Percentiles rank a stretch among this genome's conserved stretches.
Conservation (phyloP, 1,140 invertebrate genomes). For the Dinothrombium tinctorium region DNA sequence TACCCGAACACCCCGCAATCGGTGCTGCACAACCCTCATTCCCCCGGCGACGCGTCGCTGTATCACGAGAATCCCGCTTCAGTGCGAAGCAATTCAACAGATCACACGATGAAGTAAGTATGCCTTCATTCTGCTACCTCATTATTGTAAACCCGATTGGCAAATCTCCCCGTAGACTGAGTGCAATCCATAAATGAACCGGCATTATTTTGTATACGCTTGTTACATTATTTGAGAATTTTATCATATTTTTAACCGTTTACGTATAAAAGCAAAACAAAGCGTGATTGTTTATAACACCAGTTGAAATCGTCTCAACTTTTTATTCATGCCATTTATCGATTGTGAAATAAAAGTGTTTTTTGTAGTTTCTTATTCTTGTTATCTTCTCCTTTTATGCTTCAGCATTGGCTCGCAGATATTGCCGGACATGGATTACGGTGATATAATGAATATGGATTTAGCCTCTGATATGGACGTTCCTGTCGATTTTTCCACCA, state of each 20-base stretch:
- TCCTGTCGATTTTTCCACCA: slow-evolving; percentile 9
- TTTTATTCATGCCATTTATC: neutral
- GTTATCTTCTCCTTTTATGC: no score
- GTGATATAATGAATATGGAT: neutral
- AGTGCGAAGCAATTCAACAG: neutral
- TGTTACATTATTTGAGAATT: neutral
- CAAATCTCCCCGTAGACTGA: neutral
- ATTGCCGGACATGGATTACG: no score
- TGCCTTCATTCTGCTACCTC: neutral
- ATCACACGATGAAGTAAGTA: slow-evolving; percentile 1
- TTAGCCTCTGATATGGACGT: slow-evolving; percentile 6
- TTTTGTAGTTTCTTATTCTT: neutral
- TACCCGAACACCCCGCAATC: slow-evolving; percentile 16
- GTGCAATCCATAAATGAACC: neutral
- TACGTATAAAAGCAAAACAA: no score
- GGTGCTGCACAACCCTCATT: slow-evolving; percentile 12
- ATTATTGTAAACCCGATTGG: neutral
- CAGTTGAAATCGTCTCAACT: no score
- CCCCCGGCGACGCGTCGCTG: slow-evolving; percentile 7
- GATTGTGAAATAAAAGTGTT: neutral
- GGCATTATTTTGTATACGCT: no score
- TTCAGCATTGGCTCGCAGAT: no score
- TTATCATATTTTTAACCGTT: no score
- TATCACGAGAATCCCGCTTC: slow-evolving; percentile 6
- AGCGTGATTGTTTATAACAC: no score